Evolutionary conservation across 2,888 invertebrate genomes (phyloP), one percentile per base, ranked within the genome.

Genomic region (Biston betularia): DNA sequence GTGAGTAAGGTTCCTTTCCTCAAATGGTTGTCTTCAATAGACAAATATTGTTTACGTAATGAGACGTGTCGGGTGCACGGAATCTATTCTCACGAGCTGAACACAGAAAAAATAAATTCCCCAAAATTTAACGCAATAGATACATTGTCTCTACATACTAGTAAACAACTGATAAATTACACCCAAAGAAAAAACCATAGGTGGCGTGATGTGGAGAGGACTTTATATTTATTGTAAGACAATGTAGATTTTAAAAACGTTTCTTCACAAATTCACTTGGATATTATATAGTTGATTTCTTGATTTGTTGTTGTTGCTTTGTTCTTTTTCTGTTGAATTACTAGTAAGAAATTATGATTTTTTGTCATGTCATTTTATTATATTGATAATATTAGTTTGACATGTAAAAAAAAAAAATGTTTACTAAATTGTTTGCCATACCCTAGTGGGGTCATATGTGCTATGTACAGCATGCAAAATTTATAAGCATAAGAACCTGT

Each of bases 31-130:
- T 78, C 74, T 79, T 81, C 79, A 87, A 87, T 46, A 85, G 84
- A 83, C 80, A 82, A 61, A 81, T 84, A 86, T 88, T 90, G 89
- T 92, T 92, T 90, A 89, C 86, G 80, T 88, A 90, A 92, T 89
- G 86, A 83, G 87, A 86, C 81, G 86, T 85, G 86, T 84, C 82
- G 84, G 84, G 79, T 87, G 84, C 86, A 84, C 83, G 87, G 86
- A 82, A 89, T 84, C 81, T 80, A 89, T 92, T 92, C 92, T 92
- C 92, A 93, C 92, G 92, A 84, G 86, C 91, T 86, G 75, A 83
- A 79, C 78, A 79, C 74, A 83, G 75, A 76, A 89, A 90, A 89
- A 87, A 88, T 83, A 80, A 79, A 84, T 86, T 87, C 84, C 83
- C 82, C 85, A 85, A 86, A 84, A 85, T 87, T 88, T 80, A 87